Evolutionary conservation across 2,113 vertebrate species (phyloP), one percentile per base, ranked within the genome.

Genomic region (Psilopogon haemacephalus): DNA sequence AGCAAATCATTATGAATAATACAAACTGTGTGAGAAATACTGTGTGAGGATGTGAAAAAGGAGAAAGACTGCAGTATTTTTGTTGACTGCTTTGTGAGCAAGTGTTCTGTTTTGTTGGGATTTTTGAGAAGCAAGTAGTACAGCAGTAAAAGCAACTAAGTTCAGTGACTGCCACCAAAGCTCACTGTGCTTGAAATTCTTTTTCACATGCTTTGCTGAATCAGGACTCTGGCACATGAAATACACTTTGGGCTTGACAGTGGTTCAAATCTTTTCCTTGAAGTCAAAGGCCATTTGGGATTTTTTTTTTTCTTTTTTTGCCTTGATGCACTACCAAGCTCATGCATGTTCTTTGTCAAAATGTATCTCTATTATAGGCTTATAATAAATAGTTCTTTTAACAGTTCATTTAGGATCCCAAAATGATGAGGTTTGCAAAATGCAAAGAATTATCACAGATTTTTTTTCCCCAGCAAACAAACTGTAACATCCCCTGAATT

Each of bases 1-100:
- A 90, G 91, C 50, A 93, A 94, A 87, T 74, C 56, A 88, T 92
- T 91, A 95, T 96, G 91, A 96, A 97, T 97, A 96, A 97, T 96
- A 89, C 84, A 97, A 95, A 75, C 58, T 28, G 26, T 77, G 91
- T 83, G 94, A 96, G 76, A 84, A 95, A 96, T 67, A 75, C 74
- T 68, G 63, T 73, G n/a, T 2, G 15, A 93, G 62, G 86, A 89
- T 65, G 48, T 44, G 88, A 93, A 90, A 94, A 86, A 6, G 33
- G 48, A 95, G 58, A 67, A 96, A 88, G 78, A 94, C 71, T 76
- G 74, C 40, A 83, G 27, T 65, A 87, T 78, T 94, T 96, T 56
- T 93, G 65, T 78, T 85, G 40, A 76, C 56, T 95, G 90, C 55
- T 56, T 84, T 73, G 62, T 55, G 59, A 32, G 71, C 14, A 83